These are phyloP conservation scores for Phragmatobia fuliginosa DNA, from an alignment of 2,888 invertebrate species.

Conservation along the genomic window DNA sequence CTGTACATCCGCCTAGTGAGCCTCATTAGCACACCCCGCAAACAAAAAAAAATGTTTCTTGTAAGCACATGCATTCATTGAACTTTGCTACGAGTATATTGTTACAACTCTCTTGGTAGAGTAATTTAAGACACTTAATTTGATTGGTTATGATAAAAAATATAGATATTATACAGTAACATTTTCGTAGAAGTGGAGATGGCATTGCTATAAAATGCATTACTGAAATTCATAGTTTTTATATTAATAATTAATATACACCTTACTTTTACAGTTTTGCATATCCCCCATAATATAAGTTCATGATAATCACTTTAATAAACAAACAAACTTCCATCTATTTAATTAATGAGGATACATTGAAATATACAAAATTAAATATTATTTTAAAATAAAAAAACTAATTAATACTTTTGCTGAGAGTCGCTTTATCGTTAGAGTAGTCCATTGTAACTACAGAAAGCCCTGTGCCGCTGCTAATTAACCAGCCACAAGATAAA, in stretches of 20 bases:
- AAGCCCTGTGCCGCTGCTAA: constrained; percentile 65
- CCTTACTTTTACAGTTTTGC: too few relatives aligned
- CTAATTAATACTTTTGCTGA: constrained; percentile 8
- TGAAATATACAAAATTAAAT: neutral
- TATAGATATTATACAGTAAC: too few relatives aligned
- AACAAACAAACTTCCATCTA: too few relatives aligned
- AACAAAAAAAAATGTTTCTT: constrained; percentile 61
- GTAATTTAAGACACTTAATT: constrained; percentile 30
- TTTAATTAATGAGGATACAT: neutral
- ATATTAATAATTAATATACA: too few relatives aligned
- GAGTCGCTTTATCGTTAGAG: constrained; percentile 21
- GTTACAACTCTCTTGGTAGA: constrained; percentile 33
- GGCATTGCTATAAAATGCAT: too few relatives aligned
- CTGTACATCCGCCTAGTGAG: constrained; percentile 78
- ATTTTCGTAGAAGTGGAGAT: too few relatives aligned
- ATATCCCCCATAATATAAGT: neutral
- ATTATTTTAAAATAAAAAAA: neutral
- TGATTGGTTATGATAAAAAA: too few relatives aligned
- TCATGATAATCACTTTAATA: neutral
- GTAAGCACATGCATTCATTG: constrained; percentile 53
- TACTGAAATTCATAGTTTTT: too few relatives aligned
- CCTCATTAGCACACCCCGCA: constrained; percentile 71
- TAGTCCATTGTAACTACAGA: constrained; percentile 60
- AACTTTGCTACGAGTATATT: constrained; percentile 53
- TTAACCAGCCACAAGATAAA: constrained; percentile 80